Base-by-base conservation (phyloP, 2,888 invertebrate genomes). In the Lasioglossum calceatum region DNA sequence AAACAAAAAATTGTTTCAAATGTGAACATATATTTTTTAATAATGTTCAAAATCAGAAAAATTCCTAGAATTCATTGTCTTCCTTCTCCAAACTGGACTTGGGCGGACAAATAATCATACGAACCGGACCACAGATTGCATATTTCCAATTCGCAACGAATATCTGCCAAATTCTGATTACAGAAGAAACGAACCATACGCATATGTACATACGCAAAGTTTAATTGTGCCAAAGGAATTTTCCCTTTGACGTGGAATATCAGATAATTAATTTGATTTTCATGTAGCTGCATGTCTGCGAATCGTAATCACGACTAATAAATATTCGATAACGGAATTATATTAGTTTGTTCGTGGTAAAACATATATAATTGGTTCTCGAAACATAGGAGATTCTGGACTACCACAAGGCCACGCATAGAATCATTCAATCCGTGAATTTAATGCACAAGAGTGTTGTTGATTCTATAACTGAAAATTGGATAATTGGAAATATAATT, bases 231-330 rank as follows among this genome's bases (percentile, higher is more conserved):
- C 8, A 19, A n/a, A 58, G 23, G n/a, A 2, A 72, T 72, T 47
- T 44, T 27, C 27, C 14, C 58, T 81, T 77, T 81, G 61, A 72
- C 36, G 47, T 4, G 47, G 39, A 27, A 47, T 27, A 5, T 32
- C 27, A 16, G 27, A 23, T 39, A 61, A 71, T 71, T 71, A 58
- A 81, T 81, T 71, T 19, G 71, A 58, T 81, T 16, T 16, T 14
- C 12, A 7, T 12, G 44, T n/a, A 54, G 23, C 42, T 36, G 50
- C 32, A 16, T 44, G 8, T 42, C 44, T 14, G 44, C 19, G 1
- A 70, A 67, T 47, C 16, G 5, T 16, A 47, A 39, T 42, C 39
- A 23, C n/a, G 23, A 1, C 0, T 71, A 42, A 71, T 71, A 71
- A 70, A 71, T 42, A 71, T 39, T 12, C 2, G n/a, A n/a, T 39